Conservation (phyloP, 2,113 vertebrate species). For the Nerophis lumbriciformis region DNA sequence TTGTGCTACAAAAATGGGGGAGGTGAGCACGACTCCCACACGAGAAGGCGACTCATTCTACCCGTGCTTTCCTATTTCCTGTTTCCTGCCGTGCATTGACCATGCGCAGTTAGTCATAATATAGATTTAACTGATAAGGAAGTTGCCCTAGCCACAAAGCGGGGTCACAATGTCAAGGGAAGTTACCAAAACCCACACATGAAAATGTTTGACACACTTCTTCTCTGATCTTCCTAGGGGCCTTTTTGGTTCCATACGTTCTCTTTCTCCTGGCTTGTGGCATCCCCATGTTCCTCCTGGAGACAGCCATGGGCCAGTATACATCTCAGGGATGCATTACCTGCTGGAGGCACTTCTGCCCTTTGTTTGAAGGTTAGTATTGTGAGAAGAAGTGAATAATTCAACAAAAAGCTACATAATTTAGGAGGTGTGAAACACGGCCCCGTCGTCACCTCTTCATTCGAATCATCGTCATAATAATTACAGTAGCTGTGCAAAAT, state of each 20-base stretch:
- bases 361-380: slow-evolving; percentile 67
- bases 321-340: slow-evolving; percentile 69
- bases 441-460: neutral
- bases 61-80: neutral
- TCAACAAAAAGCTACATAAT: slow-evolving; percentile 3
- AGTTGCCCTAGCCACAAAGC: neutral
- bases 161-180: neutral
- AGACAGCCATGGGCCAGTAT: slow-evolving; percentile 70
- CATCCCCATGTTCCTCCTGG: slow-evolving; percentile 68
- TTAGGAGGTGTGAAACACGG: neutral
- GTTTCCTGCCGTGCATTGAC: neutral
- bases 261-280: slow-evolving; percentile 65
- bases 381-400: neutral
- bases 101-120: neutral
- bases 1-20: slow-evolving; percentile 66
- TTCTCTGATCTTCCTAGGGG: slow-evolving; percentile 42
- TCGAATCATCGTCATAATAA: neutral
- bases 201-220: neutral
- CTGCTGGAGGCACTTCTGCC: slow-evolving; percentile 70
- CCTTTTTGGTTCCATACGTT: slow-evolving; percentile 65
- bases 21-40: slow-evolving; percentile 35
- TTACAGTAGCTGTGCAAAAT: too few relatives aligned
- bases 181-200: neutral
- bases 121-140: slow-evolving; percentile 1
- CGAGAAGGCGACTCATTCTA: neutral